Percentiles rank a stretch among this genome's conserved stretches.
phyloP scores from a whole-genome alignment of 2,888 invertebrate genomes.

The Tenthredo amoena region DNA sequence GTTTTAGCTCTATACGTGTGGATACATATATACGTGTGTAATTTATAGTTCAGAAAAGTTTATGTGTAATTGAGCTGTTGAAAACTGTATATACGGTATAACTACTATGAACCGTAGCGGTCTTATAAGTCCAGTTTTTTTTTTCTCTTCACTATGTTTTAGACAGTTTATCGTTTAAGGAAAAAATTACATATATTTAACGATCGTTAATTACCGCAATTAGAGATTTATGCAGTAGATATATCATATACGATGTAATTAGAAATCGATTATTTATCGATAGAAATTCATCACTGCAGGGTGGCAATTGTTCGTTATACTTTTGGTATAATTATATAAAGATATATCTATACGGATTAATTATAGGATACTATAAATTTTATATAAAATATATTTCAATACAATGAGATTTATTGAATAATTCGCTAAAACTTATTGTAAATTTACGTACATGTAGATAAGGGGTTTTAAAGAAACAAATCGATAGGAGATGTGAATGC shows the following conservation, averaged over 20 bases:
- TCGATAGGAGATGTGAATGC: not conserved
- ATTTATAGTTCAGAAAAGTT: slow-evolving; percentile 2
- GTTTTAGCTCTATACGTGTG: not conserved
- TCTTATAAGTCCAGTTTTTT: not conserved
- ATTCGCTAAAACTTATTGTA: too few species aligned
- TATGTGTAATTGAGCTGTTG: slow-evolving; percentile 2
- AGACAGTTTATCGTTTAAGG: not conserved
- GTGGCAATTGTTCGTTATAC: not conserved
- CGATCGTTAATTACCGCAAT: not conserved
- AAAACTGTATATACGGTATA: not conserved
- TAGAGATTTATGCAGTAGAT: slow-evolving; percentile 2
- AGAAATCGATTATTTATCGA: not conserved
- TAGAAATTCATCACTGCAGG: not conserved
- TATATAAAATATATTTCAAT: too few species aligned
- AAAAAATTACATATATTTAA: not conserved
- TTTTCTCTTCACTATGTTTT: not conserved
- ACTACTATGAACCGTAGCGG: not conserved
- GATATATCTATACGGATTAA: not conserved
- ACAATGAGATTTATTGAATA: too few species aligned
- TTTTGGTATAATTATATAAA: too few species aligned
- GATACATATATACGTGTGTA: not conserved
- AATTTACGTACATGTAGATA: too few species aligned
- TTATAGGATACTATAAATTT: not conserved
- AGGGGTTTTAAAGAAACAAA: not conserved
- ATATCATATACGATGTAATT: not conserved